These are phyloP conservation scores for Distichodus sexfasciatus DNA, from an alignment of 2,797 vertebrate species.

Conservation along the genomic window DNA sequence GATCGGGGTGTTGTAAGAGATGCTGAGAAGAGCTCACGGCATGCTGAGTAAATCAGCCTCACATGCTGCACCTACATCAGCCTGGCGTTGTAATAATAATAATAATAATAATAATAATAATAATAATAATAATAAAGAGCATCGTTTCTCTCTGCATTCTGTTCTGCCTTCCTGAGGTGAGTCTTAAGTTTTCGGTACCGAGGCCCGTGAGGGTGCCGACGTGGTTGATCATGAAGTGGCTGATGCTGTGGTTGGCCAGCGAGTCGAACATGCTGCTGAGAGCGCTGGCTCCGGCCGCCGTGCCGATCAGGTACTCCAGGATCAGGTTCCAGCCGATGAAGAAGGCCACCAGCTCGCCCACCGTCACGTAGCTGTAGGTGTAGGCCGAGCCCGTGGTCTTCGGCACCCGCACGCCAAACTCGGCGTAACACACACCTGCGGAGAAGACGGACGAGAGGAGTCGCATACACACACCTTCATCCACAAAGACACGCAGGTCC, in stretches of 20 bases:
- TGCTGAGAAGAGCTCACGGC: too few relatives aligned
- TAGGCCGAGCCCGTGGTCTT: conserved; percentile 98
- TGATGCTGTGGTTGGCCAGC: conserved; percentile 94
- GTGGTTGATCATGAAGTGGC: conserved; percentile 86
- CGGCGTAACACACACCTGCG: conserved; percentile 94
- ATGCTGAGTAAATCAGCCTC: too few relatives aligned
- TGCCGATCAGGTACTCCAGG: conserved; percentile 96
- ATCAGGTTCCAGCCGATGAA: conserved; percentile 99
- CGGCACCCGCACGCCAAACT: conserved; percentile 94
- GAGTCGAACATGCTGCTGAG: conserved; percentile 99
- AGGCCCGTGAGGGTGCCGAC: conserved; percentile 87
- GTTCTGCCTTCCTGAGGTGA: too few relatives aligned
- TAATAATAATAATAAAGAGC: too few relatives aligned
- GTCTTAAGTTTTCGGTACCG: too few relatives aligned
- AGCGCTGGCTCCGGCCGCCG: conserved; percentile 90
- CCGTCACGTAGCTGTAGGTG: conserved; percentile 97
- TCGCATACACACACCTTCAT: background rate
- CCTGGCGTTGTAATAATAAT: too few relatives aligned
- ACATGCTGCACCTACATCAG: too few relatives aligned
- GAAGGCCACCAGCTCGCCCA: conserved; percentile 96
- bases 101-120: too few relatives aligned
- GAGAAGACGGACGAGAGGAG: too few relatives aligned
- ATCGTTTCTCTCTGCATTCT: too few relatives aligned
- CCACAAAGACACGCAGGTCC: too few relatives aligned
- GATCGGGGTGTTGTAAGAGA: too few relatives aligned